Base-by-base conservation (phyloP, 2,888 invertebrate species). In the Therioaphis trifolii region DNA sequence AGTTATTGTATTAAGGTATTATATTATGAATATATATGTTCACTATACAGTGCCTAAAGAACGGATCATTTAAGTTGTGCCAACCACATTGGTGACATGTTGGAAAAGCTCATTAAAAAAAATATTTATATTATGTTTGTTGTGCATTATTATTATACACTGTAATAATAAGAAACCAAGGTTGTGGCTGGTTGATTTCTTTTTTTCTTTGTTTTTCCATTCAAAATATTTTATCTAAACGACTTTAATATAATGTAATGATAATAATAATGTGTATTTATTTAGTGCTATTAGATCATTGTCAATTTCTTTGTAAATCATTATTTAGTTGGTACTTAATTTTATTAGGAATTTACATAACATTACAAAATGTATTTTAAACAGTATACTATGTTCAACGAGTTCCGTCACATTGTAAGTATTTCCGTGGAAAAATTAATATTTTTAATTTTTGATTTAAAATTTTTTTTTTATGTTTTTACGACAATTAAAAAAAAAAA, bases 81-180 rank as follows among this genome's bases (percentile, higher is more conserved):
- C 77, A 43, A 49, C 29, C 58, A 12, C 18, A 46, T 61, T 46
- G 12, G 29, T 18, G 24, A 46, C 18, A 15, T 5, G 7, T 69
- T 55, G 27, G 61, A 82, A 68, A 82, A 61, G 72, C 80, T 82
- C 80, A 82, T 72, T 58, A 40, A 40, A 55, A 52, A 43, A 21
- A 71, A 4, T 12, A 68, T 14, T 2, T 35, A 35, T 46, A 63
- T 9, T 24, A 24, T 7, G 21, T 71, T 72, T 72, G 80, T 82
- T 72, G 71, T 82, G 61, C 72, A 18, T 82, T 68, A 52, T 52
- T 49, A 21, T 68, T 78, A 58, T 80, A 61, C 46, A 71, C 72
- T 80, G 63, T 71, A 61, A 79, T 58, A 69, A 58, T 79, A 79
- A 24, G 80, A 46, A 82, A 82, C 80, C 61, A 72, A 82, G 80